Percentiles rank a stretch among this genome's conserved stretches.
phyloP scores from a whole-genome alignment of 2,113 vertebrate genomes.

The Larimichthys polyactis region DNA sequence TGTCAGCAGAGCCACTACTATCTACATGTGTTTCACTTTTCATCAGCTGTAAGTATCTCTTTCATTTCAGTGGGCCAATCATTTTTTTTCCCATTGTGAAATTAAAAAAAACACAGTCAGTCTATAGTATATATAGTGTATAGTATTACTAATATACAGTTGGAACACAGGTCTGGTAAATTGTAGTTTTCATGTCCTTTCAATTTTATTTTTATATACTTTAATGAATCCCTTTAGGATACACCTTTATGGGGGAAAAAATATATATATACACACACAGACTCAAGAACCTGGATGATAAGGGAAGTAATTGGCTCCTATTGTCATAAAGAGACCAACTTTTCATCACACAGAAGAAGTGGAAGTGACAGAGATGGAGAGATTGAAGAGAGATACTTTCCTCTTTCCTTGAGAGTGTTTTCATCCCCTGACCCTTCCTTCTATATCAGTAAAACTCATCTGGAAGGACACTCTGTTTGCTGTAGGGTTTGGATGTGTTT shows the following conservation, averaged over 20 bases:
- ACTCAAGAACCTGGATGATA: slow-evolving; percentile 13
- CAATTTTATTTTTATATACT: background rate
- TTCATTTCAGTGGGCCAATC: no score
- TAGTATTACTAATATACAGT: background rate
- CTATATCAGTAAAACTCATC: slow-evolving; percentile 53
- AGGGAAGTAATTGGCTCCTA: slow-evolving; percentile 24
- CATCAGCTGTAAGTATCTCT: background rate
- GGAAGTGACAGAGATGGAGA: slow-evolving; percentile 20
- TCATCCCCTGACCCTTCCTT: slow-evolving; percentile 44
- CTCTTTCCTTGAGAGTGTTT: slow-evolving; percentile 45
- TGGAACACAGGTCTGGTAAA: slow-evolving; percentile 1
- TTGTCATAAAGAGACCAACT: slow-evolving; percentile 19
- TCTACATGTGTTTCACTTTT: slow-evolving; percentile 11
- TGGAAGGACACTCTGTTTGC: slow-evolving; percentile 41
- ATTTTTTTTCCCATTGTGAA: background rate
- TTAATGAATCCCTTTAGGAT: background rate
- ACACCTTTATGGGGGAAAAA: background rate
- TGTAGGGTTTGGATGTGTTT: slow-evolving; percentile 45
- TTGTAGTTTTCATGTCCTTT: background rate
- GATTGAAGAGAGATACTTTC: slow-evolving; percentile 13
- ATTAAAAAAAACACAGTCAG: background rate
- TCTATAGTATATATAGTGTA: background rate
- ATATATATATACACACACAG: background rate
- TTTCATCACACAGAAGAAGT: slow-evolving; percentile 38
- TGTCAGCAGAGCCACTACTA: background rate